Conservation (phyloP, 2,113 vertebrate species). For the Prionailurus bengalensis region DNA sequence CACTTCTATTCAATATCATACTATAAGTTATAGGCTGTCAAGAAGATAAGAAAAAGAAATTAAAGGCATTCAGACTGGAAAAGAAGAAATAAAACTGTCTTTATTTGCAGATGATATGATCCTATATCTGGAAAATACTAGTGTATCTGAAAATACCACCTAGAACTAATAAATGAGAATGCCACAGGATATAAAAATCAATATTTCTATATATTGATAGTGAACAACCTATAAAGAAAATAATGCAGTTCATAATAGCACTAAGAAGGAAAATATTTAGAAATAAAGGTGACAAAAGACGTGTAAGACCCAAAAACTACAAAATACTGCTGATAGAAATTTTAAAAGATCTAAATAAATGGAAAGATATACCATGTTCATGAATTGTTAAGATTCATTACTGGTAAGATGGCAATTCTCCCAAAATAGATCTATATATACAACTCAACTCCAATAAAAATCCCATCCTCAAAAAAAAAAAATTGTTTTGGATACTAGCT, state of each 20-base stretch:
- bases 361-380: background rate
- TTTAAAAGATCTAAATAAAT: conserved; percentile 11
- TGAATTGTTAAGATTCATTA: background rate
- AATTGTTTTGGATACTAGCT: background rate
- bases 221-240: background rate
- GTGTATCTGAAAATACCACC: background rate
- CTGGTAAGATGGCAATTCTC: background rate
- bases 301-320: background rate
- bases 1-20: background rate
- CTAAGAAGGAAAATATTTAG: background rate
- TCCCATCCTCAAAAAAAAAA: background rate
- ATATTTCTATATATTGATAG: background rate
- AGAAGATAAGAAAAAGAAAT: background rate
- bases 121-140: background rate
- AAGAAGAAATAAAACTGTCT: conserved; percentile 11
- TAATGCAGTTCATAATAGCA: background rate
- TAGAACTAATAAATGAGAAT: conserved; percentile 1
- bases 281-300: background rate
- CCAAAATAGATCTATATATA: background rate
- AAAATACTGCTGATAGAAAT: background rate
- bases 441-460: background rate
- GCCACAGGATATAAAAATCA: background rate
- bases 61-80: background rate
- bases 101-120: background rate
- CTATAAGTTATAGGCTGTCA: background rate